phyloP scores from a whole-genome alignment of 2,113 vertebrate genomes.

The Oostethus manadensis region DNA sequence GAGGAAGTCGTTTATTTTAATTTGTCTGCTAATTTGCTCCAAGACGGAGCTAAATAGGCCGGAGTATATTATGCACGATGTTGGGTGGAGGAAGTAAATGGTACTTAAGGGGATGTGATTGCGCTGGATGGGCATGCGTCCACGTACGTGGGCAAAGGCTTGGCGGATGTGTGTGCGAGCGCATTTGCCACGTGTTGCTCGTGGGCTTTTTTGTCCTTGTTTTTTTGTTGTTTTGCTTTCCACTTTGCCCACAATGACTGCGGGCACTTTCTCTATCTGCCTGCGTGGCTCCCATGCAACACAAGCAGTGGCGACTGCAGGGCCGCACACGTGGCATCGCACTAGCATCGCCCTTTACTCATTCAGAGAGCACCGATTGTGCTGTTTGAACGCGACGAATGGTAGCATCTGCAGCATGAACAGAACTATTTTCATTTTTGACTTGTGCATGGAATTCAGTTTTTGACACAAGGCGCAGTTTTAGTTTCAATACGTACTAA shows the following conservation, averaged over 20 bases:
- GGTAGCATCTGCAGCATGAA: no score
- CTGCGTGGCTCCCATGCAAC: conserved; percentile 1
- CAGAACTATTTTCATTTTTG: no score
- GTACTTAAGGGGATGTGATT: conserved; percentile 27
- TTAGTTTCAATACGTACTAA: no score
- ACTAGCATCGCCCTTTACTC: no score
- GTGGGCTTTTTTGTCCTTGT: conserved; percentile 5
- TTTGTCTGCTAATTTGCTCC: conserved; percentile 46
- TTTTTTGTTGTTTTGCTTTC: conserved; percentile 13
- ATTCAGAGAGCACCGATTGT: no score
- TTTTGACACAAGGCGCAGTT: no score
- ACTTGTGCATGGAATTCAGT: no score
- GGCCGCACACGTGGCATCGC: background rate
- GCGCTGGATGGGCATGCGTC: conserved; percentile 11
- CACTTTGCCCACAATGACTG: background rate
- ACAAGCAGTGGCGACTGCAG: background rate
- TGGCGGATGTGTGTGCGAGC: background rate
- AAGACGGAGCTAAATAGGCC: conserved; percentile 41
- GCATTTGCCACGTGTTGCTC: conserved; percentile 18
- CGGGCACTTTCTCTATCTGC: conserved; percentile 1
- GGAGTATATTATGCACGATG: conserved; percentile 44
- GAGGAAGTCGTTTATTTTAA: conserved; percentile 53
- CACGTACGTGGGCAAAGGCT: conserved; percentile 10
- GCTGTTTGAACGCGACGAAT: no score
- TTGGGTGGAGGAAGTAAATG: conserved; percentile 33